Evolutionary conservation across 1,140 invertebrate species (phyloP).

Genomic region (Aphidius gifuensis): DNA sequence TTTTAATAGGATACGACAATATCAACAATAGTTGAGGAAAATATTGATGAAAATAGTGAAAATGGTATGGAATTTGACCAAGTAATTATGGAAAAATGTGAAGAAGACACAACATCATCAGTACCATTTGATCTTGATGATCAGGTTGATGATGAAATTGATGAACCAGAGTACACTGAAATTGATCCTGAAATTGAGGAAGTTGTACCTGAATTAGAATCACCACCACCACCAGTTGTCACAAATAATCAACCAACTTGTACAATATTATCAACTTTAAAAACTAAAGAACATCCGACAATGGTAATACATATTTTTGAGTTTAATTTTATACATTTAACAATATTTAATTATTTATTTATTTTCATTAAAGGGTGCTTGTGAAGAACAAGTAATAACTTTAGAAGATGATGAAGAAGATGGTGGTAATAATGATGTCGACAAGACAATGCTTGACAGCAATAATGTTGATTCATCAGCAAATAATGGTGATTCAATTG

Average conservation of each 20-base stretch:
- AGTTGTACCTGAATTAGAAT: conserved; percentile 41
- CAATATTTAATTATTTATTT: conserved; percentile 2
- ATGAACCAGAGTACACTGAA: conserved; percentile 18
- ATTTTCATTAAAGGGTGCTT: conserved; percentile 18
- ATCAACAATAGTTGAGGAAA: conserved; percentile 34
- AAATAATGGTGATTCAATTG: not conserved
- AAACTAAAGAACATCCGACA: conserved; percentile 30
- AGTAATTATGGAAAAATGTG: conserved; percentile 33
- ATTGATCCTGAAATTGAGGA: conserved; percentile 25
- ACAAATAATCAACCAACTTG: conserved; percentile 25
- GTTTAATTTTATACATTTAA: not conserved
- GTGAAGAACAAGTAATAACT: conserved; percentile 25
- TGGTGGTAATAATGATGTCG: not conserved
- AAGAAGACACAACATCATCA: conserved; percentile 30
- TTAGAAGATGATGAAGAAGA: conserved; percentile 20
- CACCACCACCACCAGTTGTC: conserved; percentile 39
- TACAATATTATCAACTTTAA: conserved; percentile 30
- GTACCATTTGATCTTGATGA: conserved; percentile 36
- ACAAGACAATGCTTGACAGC: not conserved
- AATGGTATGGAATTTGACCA: conserved; percentile 37
- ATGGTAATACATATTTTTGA: conserved; percentile 9
- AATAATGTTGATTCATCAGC: not conserved
- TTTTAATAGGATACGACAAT: conserved; percentile 24
- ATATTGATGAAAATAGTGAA: conserved; percentile 29
- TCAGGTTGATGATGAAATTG: conserved; percentile 24